Evolutionary conservation across 2,888 invertebrate genomes (phyloP), one percentile per base, ranked within the genome.

Genomic region (Mesorhabditis belari): DNA sequence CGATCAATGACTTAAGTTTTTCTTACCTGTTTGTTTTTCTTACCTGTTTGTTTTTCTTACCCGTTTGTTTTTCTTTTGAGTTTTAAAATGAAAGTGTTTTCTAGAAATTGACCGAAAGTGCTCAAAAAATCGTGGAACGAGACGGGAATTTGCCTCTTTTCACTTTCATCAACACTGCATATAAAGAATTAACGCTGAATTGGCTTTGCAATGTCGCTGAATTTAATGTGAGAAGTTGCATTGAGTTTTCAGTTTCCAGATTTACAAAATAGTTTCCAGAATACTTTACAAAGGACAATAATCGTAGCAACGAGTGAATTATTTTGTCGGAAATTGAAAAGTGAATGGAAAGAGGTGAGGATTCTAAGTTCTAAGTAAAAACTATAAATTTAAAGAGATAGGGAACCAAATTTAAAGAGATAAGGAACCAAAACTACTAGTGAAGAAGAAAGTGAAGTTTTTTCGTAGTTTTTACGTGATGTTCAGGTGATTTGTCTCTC

Each of bases 181-280:
- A 77, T 55, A 61, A 70, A 26, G 66, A 70, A 19, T 57, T 79
- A 56, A 79, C 79, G 5, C 59, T 73, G 12, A 79, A 79, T 57
- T 79, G 76, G 73, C 68, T 79, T 56, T 79, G 79, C 62, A 79
- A 79, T 61, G 67, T 70, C 3, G 70, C 66, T 3, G 55, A 59
- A 3, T 69, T 78, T 56, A 59, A 68, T 28, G 71, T 72, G 5
- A 28, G 53, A 56, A 3, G 55, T 49, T 55, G 24, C 21, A 6
- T 49, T 27, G n/a, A n/a, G n/a, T n/a, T n/a, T n/a, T n/a, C n/a
- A 21, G 51, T 24, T 58, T 26, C 4, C 6, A 35, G 25, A 28
- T 65, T 60, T 44, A 1, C 44, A 58, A 49, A 26, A 25, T 1
- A 58, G 12, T 26, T 60, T 64, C n/a, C 52, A 68, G 66, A 63